Percentiles rank a stretch among this genome's conserved stretches.
These are phyloP conservation scores for Leptopilina syphax DNA, from an alignment of 2,888 invertebrate genomes.

Conservation along the genomic window DNA sequence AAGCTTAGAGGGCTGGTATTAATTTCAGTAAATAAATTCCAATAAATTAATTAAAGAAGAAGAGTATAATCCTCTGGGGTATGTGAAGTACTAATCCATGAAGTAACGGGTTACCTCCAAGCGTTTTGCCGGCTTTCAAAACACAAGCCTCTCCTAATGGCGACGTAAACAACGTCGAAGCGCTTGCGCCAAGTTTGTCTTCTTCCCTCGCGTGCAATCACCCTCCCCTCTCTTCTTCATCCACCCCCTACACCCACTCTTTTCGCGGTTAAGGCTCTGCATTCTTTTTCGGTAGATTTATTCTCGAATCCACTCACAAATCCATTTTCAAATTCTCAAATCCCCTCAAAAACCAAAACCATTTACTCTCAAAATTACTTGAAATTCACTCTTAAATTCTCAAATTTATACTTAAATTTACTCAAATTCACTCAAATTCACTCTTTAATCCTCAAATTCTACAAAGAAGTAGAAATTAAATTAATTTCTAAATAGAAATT, in stretches of 20 bases:
- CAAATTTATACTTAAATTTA: no score
- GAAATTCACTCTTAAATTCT: no score
- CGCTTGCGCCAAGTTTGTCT: conserved; percentile 66
- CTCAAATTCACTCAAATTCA: no score
- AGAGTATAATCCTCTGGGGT: neutral
- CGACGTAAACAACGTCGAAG: conserved; percentile 72
- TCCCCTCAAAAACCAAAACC: no score
- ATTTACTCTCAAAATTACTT: no score
- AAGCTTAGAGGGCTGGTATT: no score
- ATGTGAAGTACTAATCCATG: conserved; percentile 4
- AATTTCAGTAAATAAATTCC: no score
- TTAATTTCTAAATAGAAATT: no score
- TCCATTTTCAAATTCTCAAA: neutral
- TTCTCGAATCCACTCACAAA: conserved; percentile 1
- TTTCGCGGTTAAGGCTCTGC: conserved; percentile 45
- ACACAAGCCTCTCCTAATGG: conserved; percentile 60
- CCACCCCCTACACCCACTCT: conserved; percentile 24
- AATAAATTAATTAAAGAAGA: conserved; percentile 14
- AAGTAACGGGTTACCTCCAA: conserved; percentile 26
- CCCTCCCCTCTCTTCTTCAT: conserved; percentile 44
- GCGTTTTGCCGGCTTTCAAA: conserved; percentile 48
- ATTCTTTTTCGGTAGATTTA: conserved; percentile 23
- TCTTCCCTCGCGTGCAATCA: conserved; percentile 34
- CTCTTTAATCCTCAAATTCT: no score
- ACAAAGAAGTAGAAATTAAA: no score